phyloP scores from a whole-genome alignment of 2,797 vertebrate genomes.

The Aulostomus chinensis region DNA sequence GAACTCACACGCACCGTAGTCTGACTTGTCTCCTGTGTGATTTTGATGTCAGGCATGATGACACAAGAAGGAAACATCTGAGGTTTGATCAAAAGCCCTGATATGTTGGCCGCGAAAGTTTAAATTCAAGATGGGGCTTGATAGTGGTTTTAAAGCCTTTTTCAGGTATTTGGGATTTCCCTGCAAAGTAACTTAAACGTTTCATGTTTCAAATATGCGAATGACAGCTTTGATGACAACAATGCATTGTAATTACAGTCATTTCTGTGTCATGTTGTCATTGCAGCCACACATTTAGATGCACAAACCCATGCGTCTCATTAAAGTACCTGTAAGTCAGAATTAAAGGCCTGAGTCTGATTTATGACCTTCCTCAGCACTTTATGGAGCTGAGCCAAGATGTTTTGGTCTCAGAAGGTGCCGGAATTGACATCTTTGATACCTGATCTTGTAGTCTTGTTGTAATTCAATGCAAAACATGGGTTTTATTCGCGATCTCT shows the following conservation, averaged over 20 bases:
- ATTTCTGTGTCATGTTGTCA: slow-evolving; percentile 44
- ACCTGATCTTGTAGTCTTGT: too few species aligned
- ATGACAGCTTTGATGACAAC: slow-evolving; percentile 63
- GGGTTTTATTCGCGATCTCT: neutral
- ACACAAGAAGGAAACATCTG: slow-evolving; percentile 44
- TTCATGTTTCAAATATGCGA: slow-evolving; percentile 45
- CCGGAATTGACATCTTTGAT: too few species aligned
- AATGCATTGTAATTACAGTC: slow-evolving; percentile 60
- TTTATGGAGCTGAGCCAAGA: slow-evolving; percentile 24
- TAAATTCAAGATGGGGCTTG: slow-evolving; percentile 9
- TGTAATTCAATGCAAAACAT: neutral
- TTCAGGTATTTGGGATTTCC: slow-evolving; percentile 57
- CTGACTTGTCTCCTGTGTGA: slow-evolving; percentile 30
- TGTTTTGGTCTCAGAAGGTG: slow-evolving; percentile 2
- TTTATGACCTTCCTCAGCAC: slow-evolving; percentile 39
- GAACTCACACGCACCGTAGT: slow-evolving; percentile 19
- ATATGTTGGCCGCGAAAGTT: slow-evolving; percentile 5
- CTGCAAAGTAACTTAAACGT: slow-evolving; percentile 32
- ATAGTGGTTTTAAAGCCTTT: slow-evolving; percentile 17
- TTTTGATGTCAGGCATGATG: slow-evolving; percentile 32
- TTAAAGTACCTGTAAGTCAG: slow-evolving; percentile 34
- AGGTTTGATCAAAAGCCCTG: slow-evolving; percentile 18
- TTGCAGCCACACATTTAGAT: neutral
- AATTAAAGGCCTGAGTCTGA: slow-evolving; percentile 60
- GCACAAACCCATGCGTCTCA: slow-evolving; percentile 12